Evolutionary conservation across 2,888 invertebrate genomes (phyloP), one percentile per base, ranked within the genome.

Genomic region (Polylopha cassiicola): DNA sequence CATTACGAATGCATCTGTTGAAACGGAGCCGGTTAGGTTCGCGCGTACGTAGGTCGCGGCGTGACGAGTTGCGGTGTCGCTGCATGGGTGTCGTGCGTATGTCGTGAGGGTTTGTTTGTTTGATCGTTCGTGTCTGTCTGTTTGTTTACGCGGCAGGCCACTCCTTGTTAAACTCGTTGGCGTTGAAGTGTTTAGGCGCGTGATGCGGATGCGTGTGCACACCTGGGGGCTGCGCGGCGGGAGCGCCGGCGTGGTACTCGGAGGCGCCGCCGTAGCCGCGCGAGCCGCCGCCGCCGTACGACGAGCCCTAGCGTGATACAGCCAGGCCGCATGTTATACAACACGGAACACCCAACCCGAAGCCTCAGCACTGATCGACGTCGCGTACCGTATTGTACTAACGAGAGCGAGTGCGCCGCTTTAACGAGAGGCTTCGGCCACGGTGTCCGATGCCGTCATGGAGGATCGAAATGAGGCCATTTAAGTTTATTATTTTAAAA

Each of bases 121-220:
- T 43, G 26, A 7, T 27, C 26, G 44, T n/a, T n/a, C 24, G 34
- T 29, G 37, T 39, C 31, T 36, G 37, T 37, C 61, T 29, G 37
- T 39, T 29, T 36, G 37, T 37, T 61, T 86, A 86, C 56, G 86
- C 85, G 78, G 85, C 80, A 56, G 85, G 84, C 86, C 86, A 86
- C 80, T 86, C 86, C 85, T 86, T 86, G 82, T 69, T 78, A 77
- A 85, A 85, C 72, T 86, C 86, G 75, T 71, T 76, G 70, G 75
- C 65, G 68, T 53, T 68, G 84, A 84, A 86, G 79, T 86, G 86
- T 81, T 86, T 86, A 74, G 82, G 86, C 73, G 86, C 84, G 81
- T 85, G 86, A 59, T 86, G 85, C 79, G 85, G 82, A 50, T 74
- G 80, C 50, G 71, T 57, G 67, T 81, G 86, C 78, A 78, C 81